Base-by-base conservation (phyloP, 2,797 vertebrate genomes). In the Acrossocheilus fasciatus region DNA sequence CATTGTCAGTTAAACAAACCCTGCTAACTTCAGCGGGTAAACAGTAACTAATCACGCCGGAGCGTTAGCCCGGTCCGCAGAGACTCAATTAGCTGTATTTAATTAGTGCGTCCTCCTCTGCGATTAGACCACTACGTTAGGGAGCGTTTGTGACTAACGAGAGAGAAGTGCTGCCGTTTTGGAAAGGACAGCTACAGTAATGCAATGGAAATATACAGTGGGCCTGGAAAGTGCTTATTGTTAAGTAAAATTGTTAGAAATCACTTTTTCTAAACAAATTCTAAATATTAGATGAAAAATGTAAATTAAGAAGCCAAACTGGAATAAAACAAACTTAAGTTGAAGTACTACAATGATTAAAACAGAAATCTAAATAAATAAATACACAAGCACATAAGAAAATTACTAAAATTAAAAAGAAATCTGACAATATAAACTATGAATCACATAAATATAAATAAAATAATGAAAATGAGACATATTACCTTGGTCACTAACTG, bases 51-150 rank as follows among this genome's bases (percentile, higher is more conserved):
- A 93, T 92, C 89, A 91, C 81, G 47, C 88, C 87, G 87, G 87
- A 91, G 91, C 77, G 81, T 88, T 84, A 39, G 90, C 70, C 89
- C 80, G 81, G 91, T 91, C 90, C 87, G 39, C 73, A 76, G 86
- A 89, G 91, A 92, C 89, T 89, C 87, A 89, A 93, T 94, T 92
- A 93, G 85, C 90, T 86, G 88, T 81, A 91, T 92, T 92, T 92
- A 92, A 94, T 94, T 92, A 93, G 77, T 66, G 74, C 45, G 83
- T 90, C 85, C 30, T 89, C 91, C 84, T 90, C 77, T 91, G 88
- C 87, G 87, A 91, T 91, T 91, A 89, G 85, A 76, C 20, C 41
- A 72, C 87, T 72, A 54, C 68, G 43, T 85, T 45, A 70, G 64
- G 45, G n/a, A 45, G 7, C 36, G 69, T 57, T 74, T 20, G 45